phyloP scores from a whole-genome alignment of 2,797 vertebrate species.

The Ceryle rudis region DNA sequence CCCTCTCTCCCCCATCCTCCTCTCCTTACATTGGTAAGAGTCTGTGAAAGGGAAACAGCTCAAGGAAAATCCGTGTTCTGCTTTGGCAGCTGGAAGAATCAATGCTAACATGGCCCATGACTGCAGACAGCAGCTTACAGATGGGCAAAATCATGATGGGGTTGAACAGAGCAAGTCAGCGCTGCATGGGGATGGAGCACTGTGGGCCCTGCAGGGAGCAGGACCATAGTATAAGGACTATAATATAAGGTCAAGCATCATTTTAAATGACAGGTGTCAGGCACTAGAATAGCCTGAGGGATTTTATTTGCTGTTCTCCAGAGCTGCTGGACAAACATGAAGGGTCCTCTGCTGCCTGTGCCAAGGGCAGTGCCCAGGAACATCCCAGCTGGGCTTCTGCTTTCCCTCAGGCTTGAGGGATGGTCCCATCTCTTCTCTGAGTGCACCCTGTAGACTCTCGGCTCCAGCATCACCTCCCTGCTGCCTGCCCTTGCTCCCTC shows the following conservation, averaged over 20 bases:
- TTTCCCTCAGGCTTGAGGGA: background rate
- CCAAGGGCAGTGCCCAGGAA: background rate
- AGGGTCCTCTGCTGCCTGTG: background rate
- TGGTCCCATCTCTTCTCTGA: background rate
- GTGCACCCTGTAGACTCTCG: background rate
- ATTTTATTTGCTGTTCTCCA: background rate
- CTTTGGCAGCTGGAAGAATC: conserved; percentile 56
- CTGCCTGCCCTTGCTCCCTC: background rate
- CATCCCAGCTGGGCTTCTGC: background rate
- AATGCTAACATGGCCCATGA: background rate
- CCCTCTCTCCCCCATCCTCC: background rate
- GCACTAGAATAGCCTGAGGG: background rate
- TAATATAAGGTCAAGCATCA: background rate
- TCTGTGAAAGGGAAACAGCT: background rate
- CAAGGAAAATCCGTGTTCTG: background rate
- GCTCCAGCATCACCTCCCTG: background rate
- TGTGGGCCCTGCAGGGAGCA: background rate
- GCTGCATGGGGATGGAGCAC: background rate
- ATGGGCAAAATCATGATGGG: background rate
- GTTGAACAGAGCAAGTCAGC: background rate
- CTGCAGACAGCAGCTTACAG: background rate
- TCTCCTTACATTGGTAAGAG: background rate
- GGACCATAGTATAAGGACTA: background rate
- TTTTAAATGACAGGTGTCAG: background rate
- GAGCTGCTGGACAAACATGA: background rate